These are phyloP conservation scores for Aplysina aerophoba DNA, from an alignment of 37 sponge, comb jelly and placozoan genomes.

Conservation along the genomic window DNA sequence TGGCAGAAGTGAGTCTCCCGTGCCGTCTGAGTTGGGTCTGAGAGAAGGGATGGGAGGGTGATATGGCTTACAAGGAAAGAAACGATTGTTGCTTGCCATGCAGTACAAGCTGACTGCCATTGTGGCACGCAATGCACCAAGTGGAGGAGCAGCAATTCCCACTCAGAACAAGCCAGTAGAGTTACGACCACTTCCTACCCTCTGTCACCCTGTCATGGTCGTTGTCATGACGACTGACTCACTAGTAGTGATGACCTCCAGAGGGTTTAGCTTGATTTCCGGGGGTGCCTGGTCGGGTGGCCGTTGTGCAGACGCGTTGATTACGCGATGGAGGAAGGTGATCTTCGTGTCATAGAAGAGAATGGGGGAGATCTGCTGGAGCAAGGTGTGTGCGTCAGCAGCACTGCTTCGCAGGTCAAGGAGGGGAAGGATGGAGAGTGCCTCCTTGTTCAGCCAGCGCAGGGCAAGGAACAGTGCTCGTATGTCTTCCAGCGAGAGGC, in stretches of 20 bases:
- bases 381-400: conserved; percentile 57
- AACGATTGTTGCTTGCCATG: too few species aligned
- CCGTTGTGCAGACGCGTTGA: conserved; percentile 81
- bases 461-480: conserved; percentile 76
- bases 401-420: conserved; percentile 65
- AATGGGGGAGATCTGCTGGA: conserved; percentile 43
- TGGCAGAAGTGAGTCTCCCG: conserved; percentile 81
- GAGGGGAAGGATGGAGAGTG: conserved; percentile 65
- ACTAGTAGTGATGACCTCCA: conserved; percentile 67
- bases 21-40: conserved; percentile 45
- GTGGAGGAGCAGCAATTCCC: background rate
- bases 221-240: background rate
- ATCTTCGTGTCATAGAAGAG: conserved; percentile 90
- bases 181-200: too few species aligned
- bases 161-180: background rate
- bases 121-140: background rate
- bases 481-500: conserved; percentile 53
- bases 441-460: conserved; percentile 67
- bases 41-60: background rate
- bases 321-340: conserved; percentile 75
- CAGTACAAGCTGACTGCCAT: background rate
- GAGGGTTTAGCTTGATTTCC: conserved; percentile 92
- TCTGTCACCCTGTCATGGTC: background rate
- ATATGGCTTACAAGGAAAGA: too few species aligned
- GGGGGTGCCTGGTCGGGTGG: conserved; percentile 84